A percentile compares a stretch with the other conserved stretches of the same genome.
phyloP scores from a whole-genome alignment of 2,888 invertebrate genomes.

The Cephus runcator region DNA sequence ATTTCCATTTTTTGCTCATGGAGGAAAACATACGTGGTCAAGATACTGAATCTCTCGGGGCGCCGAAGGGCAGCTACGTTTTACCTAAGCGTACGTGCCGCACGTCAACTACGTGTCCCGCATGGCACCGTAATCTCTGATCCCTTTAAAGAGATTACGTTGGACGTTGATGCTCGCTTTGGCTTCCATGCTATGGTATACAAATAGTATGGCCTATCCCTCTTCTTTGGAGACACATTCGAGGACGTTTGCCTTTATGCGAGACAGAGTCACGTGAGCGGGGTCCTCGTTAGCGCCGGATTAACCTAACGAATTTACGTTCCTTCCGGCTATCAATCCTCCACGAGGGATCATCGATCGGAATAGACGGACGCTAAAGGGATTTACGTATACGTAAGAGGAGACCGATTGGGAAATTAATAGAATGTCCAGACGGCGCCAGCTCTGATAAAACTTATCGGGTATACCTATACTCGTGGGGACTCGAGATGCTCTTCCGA shows the following conservation, averaged over 20 bases:
- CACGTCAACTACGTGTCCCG: conserved; percentile 37
- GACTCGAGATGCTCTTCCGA: neutral
- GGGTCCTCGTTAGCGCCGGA: neutral
- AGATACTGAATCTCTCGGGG: conserved; percentile 44
- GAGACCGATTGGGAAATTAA: conserved; percentile 47
- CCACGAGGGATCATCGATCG: neutral
- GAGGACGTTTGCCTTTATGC: neutral
- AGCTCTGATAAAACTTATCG: conserved; percentile 52
- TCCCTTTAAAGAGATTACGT: neutral
- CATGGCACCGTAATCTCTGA: conserved; percentile 19
- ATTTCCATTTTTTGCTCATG: conserved; percentile 23
- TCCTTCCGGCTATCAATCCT: neutral
- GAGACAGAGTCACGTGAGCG: neutral
- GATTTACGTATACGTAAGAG: conserved; percentile 21
- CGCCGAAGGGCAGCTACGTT: conserved; percentile 36
- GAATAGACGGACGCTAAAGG: conserved; percentile 10
- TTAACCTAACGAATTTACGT: neutral
- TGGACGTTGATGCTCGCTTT: neutral
- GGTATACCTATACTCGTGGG: conserved; percentile 4
- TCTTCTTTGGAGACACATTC: neutral
- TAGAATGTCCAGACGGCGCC: conserved; percentile 54
- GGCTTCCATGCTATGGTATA: neutral
- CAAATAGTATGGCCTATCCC: neutral
- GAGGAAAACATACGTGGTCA: conserved; percentile 42
- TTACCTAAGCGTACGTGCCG: conserved; percentile 32